Base-by-base conservation (phyloP, 2,113 vertebrate genomes). In the Lamprologus lemairii region DNA sequence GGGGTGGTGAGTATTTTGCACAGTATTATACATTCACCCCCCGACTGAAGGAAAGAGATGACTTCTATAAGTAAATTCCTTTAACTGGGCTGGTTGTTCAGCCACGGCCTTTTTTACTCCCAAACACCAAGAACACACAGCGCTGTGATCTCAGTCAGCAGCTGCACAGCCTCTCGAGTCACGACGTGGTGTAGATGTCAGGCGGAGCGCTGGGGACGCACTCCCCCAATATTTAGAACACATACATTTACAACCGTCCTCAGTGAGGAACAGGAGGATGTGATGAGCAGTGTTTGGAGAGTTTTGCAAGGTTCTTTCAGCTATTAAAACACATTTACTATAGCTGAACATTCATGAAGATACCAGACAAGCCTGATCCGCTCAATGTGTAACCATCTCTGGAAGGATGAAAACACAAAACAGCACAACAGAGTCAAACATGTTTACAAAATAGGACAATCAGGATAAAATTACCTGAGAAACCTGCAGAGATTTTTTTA, bases 181-280 rank as follows among this genome's bases (percentile, higher is more conserved):
- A 42, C 4, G 1, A 16, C 5, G 4, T 0, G n/a, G 65, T 42
- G 65, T 71, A 2, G 35, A 42, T 71, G 40, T 42, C 65, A 42
- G 65, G 28, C 1, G 1, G 63, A 40, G 35, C 7, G 7, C 63
- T 68, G 63, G 63, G 35, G 65, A 23, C 12, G 1, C 35, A 21
- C 19, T 68, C 35, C 3, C 63, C 63, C 63, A 40, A 68, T 0
- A 40, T 40, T 40, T 68, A 14, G 35, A 21, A 21, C 19, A 23
- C 35, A 40, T 37, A 0, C 33, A 37, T 68, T 1, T 68, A 13
- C n/a, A 40, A 8, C 63, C 1, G 17, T 35, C 28, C 58, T n/a
- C 6, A 14, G 63, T 68, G 63, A 68, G 19, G 11, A 40, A 40
- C 0, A 21, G n/a, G 63, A 68, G n/a, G 7, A 13, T 13, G 19